Evolutionary conservation across 23 tunicate species (phyloP), one percentile per base, ranked within the genome.

Genomic region (Ascidia mentula): DNA sequence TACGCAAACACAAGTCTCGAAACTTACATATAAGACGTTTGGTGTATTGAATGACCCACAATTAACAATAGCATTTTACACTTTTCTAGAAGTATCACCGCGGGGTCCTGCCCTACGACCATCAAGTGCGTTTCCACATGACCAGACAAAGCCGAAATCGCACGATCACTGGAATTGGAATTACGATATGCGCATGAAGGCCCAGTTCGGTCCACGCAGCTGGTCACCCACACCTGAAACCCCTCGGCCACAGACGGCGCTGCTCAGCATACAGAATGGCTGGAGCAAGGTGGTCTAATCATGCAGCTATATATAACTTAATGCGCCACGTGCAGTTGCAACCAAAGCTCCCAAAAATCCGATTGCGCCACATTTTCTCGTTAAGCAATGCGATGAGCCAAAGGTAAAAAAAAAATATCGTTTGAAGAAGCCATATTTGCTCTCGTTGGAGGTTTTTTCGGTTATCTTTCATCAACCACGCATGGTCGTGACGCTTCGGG

Each of bases 161-260:
- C 95, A 76, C 0, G 72, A 72, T 42, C 46, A 78, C 46, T 92
- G 97, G 97, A 74, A 33, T 30, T 92, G 97, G 97, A 92, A 83
- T 38, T 87, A 78, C 74, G 97, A 92, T 72, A 59, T 34, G 37
- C 85, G 97, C 20, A 15, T 65, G 45, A 53, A 69, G 22, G 88
- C 89, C 9, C 78, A 92, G 72, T 92, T 92, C 69, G 85, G 82
- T 6, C 92, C 91, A 18, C 24, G 79, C 30, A 38, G 79, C 40
- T 91, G 97, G 97, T 32, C 87, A 15, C 87, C 97, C 0, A 61
- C 79, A 59, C 82, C 92, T 9, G 65, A 45, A 38, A 37, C 83
- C 38, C 84, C 97, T 1, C 38, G 81, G 36, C 88, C 91, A 9
- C 88, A 82, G 37, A 72, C 97, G 18, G 79, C 91, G 18, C 40